These are phyloP conservation scores for Parasteatoda lunata DNA, from an alignment of 2,888 invertebrate species.

Conservation along the genomic window DNA sequence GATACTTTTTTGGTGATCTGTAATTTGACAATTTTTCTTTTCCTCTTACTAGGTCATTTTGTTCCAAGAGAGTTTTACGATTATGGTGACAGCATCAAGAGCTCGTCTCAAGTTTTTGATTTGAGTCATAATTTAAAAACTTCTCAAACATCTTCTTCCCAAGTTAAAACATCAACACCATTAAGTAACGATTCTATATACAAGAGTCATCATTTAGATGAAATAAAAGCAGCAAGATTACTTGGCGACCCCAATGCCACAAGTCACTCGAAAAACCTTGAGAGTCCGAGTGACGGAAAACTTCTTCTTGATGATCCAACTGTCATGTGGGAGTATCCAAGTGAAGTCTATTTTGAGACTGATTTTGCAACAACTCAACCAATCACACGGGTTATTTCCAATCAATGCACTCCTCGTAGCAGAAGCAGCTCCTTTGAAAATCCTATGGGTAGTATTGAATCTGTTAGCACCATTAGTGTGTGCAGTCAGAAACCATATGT, in stretches of 20 bases:
- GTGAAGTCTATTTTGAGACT: constrained; percentile 73
- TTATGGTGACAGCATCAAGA: neutral
- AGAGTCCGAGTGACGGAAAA: constrained; percentile 21
- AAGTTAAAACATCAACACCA: constrained; percentile 52
- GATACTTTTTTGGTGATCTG: neutral
- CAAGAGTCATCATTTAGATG: no score
- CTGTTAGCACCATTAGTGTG: constrained; percentile 60
- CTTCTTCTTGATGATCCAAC: constrained; percentile 55
- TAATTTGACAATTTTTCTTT: neutral
- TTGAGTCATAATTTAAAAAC: neutral
- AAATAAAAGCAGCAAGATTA: no score
- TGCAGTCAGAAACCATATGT: constrained; percentile 32
- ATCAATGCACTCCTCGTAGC: constrained; percentile 28
- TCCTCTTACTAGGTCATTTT: constrained; percentile 27
- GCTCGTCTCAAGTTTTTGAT: neutral
- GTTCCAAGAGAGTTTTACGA: constrained; percentile 14
- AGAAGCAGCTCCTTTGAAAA: constrained; percentile 1
- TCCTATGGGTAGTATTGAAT: constrained; percentile 38
- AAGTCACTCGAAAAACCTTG: no score
- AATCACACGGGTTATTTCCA: constrained; percentile 72
- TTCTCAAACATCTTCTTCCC: neutral
- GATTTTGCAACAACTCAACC: constrained; percentile 74
- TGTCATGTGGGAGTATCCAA: constrained; percentile 68
- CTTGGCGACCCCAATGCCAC: no score
- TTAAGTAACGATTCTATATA: constrained; percentile 2